These are phyloP conservation scores for Andrena fulva DNA, from an alignment of 2,888 invertebrate species.

Conservation along the genomic window DNA sequence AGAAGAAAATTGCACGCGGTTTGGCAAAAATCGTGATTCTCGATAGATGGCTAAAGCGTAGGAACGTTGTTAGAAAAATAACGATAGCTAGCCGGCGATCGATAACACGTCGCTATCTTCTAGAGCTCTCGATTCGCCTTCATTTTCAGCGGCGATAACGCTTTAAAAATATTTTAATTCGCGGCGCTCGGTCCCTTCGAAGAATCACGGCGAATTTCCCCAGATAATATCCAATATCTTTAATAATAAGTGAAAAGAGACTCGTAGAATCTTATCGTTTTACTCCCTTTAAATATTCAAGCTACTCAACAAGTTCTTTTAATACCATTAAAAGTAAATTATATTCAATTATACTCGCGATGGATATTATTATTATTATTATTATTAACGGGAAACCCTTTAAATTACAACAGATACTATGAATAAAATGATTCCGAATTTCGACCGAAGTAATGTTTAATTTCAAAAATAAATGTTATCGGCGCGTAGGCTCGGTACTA, in stretches of 20 bases:
- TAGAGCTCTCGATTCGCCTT: conserved; percentile 12
- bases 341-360: too few relatives aligned
- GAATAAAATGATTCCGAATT: too few relatives aligned
- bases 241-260: background rate
- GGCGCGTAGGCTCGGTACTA: too few relatives aligned
- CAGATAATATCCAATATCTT: too few relatives aligned
- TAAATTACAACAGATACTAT: too few relatives aligned
- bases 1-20: background rate
- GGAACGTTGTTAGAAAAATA: background rate
- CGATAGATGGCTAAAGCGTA: background rate
- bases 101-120: conserved; percentile 49
- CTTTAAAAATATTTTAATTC: background rate
- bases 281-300: too few relatives aligned
- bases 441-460: too few relatives aligned
- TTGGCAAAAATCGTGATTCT: background rate
- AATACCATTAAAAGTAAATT: too few relatives aligned
- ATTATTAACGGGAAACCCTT: too few relatives aligned
- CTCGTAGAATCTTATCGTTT: background rate
- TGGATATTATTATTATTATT: too few relatives aligned
- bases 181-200: background rate
- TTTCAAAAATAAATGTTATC: too few relatives aligned
- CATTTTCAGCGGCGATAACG: conserved; percentile 36
- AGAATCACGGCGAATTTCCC: background rate
- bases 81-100: conserved; percentile 23
- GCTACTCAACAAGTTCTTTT: too few relatives aligned